A percentile compares a stretch with the other conserved stretches of the same genome.
Evolutionary conservation across 30 jellyfish, hydroid and myxozoan species (phyloP).

Genomic region (Pelagia noctiluca): DNA sequence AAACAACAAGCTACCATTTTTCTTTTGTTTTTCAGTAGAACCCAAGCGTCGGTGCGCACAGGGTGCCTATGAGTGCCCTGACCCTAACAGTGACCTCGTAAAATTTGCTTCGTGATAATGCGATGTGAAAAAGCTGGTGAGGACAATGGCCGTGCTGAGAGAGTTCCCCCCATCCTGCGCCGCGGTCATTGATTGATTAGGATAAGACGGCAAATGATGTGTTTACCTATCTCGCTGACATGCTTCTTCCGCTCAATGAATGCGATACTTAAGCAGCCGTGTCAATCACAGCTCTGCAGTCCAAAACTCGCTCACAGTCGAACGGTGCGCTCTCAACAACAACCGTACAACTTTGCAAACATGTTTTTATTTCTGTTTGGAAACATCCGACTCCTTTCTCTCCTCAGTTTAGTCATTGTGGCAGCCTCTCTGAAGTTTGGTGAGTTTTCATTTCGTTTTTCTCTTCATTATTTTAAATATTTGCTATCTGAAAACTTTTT

Average conservation of each 20-base stretch:
- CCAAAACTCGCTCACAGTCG: slow-evolving; percentile 9
- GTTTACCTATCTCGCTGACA: slow-evolving; percentile 62
- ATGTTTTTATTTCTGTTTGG: background rate
- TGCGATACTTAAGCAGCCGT: slow-evolving; percentile 58
- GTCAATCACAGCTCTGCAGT: slow-evolving; percentile 55
- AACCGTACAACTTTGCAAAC: background rate
- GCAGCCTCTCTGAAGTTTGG: background rate
- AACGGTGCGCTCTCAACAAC: background rate
- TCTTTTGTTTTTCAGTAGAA: background rate
- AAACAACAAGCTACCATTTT: background rate
- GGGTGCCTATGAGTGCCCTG: background rate
- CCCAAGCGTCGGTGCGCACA: background rate
- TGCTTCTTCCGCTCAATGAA: slow-evolving; percentile 63
- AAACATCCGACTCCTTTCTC: background rate
- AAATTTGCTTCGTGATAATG: background rate
- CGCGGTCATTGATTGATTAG: slow-evolving; percentile 45
- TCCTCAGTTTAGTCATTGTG: background rate
- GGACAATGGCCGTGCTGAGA: background rate
- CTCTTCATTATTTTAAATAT: too few species aligned
- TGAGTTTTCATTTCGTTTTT: too few species aligned
- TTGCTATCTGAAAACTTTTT: too few species aligned
- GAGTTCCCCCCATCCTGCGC: slow-evolving; percentile 31
- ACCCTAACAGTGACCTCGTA: background rate
- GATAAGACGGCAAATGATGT: slow-evolving; percentile 46
- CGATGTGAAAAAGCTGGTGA: background rate